Evolutionary conservation across 2,888 invertebrate genomes (phyloP).

Genomic region (Agrotis exclamationis): DNA sequence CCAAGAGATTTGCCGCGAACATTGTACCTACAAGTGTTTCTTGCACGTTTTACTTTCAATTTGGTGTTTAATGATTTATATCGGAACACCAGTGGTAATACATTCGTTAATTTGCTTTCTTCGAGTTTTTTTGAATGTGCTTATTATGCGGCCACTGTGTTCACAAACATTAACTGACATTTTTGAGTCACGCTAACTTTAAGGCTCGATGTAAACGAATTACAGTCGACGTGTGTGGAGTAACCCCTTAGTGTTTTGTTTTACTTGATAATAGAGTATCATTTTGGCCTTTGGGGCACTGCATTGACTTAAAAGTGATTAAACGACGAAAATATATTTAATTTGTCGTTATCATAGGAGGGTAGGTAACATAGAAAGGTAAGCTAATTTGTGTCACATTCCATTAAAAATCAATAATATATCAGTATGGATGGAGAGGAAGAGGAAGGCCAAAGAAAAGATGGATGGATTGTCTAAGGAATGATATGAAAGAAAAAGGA

Average conservation of each 20-base stretch:
- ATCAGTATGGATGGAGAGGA: too few species aligned
- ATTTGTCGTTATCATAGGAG: neutral
- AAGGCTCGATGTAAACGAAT: slow-evolving; percentile 66
- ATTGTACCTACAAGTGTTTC: slow-evolving; percentile 52
- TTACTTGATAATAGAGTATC: neutral
- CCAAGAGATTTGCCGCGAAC: slow-evolving; percentile 37
- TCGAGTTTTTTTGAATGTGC: slow-evolving; percentile 67
- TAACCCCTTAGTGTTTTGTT: neutral
- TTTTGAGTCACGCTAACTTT: slow-evolving; percentile 75
- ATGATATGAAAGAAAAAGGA: too few species aligned
- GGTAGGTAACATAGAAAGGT: neutral
- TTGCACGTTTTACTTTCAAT: slow-evolving; percentile 62
- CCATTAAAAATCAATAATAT: too few species aligned
- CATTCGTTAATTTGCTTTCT: slow-evolving; percentile 68
- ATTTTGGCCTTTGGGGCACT: neutral
- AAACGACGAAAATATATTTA: neutral
- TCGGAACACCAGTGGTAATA: slow-evolving; percentile 64
- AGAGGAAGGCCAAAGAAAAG: too few species aligned
- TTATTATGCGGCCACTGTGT: slow-evolving; percentile 70
- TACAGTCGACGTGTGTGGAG: neutral
- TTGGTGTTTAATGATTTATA: slow-evolving; percentile 66
- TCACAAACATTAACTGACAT: slow-evolving; percentile 70
- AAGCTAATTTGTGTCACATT: too few species aligned
- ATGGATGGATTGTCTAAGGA: too few species aligned
- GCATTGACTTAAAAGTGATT: neutral